Percentiles rank a stretch among this genome's conserved stretches.
Evolutionary conservation across 2,797 vertebrate species (phyloP).

Genomic region (Notamacropus eugenii): DNA sequence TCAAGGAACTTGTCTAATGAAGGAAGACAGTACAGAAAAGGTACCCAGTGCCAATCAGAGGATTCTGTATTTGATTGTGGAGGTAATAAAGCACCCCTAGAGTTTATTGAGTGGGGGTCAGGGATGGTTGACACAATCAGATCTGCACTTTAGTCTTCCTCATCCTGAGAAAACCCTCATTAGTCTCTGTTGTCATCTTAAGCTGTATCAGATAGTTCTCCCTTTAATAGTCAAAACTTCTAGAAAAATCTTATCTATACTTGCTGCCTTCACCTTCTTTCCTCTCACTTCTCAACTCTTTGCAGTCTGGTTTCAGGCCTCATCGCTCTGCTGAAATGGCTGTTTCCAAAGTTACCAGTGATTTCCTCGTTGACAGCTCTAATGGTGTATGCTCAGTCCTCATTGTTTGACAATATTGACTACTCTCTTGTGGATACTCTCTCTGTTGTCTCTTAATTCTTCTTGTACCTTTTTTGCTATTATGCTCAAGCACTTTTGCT

Average conservation of each 20-base stretch:
- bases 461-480: background rate
- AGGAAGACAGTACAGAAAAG: background rate
- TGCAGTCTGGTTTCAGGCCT: background rate
- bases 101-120: background rate
- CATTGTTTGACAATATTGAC: background rate
- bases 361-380: background rate
- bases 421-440: background rate
- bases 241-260: background rate
- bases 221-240: background rate
- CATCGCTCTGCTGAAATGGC: background rate
- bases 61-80: background rate
- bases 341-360: background rate
- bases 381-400: background rate
- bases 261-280: background rate
- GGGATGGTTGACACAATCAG: background rate
- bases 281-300: background rate
- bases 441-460: background rate
- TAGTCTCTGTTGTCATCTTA: background rate
- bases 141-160: background rate
- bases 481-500: background rate
- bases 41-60: background rate
- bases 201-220: background rate
- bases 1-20: background rate
- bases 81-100: background rate
- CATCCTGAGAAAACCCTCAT: background rate